Percentiles rank a stretch among this genome's conserved stretches.
phyloP scores from a whole-genome alignment of 1,140 invertebrate species.

The Hesperophylax magnus region DNA sequence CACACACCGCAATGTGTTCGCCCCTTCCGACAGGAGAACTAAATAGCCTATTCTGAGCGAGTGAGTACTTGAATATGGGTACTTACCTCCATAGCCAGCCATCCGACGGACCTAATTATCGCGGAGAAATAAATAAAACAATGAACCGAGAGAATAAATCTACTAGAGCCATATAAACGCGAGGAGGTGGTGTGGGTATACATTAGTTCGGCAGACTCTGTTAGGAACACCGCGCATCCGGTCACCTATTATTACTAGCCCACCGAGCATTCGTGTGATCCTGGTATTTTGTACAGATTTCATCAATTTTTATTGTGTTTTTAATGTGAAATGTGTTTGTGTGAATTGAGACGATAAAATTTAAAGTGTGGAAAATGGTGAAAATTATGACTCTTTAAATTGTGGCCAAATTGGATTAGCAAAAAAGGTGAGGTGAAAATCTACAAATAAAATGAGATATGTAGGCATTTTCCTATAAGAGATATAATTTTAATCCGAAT shows the following conservation, averaged over 20 bases:
- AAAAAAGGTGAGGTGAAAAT: neutral
- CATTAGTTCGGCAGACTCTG: conserved; percentile 49
- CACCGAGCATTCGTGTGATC: conserved; percentile 13
- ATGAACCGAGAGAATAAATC: conserved; percentile 51
- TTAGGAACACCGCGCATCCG: conserved; percentile 49
- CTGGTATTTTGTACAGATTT: conserved; percentile 12
- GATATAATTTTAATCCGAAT: too few species aligned
- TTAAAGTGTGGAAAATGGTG: conserved; percentile 17
- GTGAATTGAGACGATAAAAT: too few species aligned
- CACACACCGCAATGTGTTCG: neutral
- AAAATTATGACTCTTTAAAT: conserved; percentile 6
- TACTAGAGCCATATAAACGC: conserved; percentile 52
- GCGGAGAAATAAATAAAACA: conserved; percentile 46
- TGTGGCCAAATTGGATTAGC: conserved; percentile 13
- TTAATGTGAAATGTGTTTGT: conserved; percentile 3
- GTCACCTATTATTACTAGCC: neutral
- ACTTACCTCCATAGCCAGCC: conserved; percentile 5
- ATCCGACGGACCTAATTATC: conserved; percentile 46
- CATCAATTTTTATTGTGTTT: neutral
- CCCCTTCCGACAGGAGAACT: conserved; percentile 20
- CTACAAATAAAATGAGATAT: too few species aligned
- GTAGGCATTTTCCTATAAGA: too few species aligned
- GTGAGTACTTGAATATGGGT: neutral
- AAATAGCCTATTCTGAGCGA: conserved; percentile 9
- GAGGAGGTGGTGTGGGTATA: conserved; percentile 41